Percentiles rank a stretch among this genome's conserved stretches.
Evolutionary conservation across 2,888 invertebrate genomes (phyloP).

Genomic region (Chrysolina oricalcia): DNA sequence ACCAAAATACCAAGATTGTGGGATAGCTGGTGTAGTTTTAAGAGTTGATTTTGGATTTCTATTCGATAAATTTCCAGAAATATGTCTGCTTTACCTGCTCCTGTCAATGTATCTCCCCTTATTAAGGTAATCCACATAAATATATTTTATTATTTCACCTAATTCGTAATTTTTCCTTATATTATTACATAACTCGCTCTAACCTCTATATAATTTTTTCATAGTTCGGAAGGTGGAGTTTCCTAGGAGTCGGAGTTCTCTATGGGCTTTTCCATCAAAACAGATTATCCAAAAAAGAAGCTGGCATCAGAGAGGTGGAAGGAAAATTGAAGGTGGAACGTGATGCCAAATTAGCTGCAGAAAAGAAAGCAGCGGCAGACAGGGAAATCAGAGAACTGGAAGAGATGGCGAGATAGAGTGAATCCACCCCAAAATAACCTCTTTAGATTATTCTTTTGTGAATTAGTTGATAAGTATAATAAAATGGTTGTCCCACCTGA

Average conservation of each 20-base stretch:
- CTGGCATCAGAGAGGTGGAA: slow-evolving; percentile 79
- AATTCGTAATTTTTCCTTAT: slow-evolving; percentile 12
- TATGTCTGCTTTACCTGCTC: slow-evolving; percentile 75
- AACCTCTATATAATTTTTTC: slow-evolving; percentile 43
- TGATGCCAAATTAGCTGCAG: slow-evolving; percentile 82
- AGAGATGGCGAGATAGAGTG: slow-evolving; percentile 58
- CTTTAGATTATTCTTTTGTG: slow-evolving; percentile 11
- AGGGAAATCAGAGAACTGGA: slow-evolving; percentile 70
- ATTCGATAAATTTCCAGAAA: not conserved
- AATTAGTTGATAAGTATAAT: slow-evolving; percentile 21
- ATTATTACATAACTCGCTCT: slow-evolving; percentile 53
- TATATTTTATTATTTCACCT: not conserved
- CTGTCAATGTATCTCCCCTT: slow-evolving; percentile 86
- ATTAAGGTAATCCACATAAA: slow-evolving; percentile 77
- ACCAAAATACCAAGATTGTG: not conserved
- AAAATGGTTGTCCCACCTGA: not conserved
- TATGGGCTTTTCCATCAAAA: slow-evolving; percentile 85
- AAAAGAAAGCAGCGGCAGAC: slow-evolving; percentile 79
- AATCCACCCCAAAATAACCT: not conserved
- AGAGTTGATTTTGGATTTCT: not conserved
- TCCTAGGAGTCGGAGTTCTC: slow-evolving; percentile 81
- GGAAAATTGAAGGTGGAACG: slow-evolving; percentile 79
- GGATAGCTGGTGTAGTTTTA: not conserved
- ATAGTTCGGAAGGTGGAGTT: slow-evolving; percentile 88
- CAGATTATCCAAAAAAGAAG: slow-evolving; percentile 80